phyloP scores from a whole-genome alignment of 2,888 invertebrate species.

The Lithophane ornitopus region DNA sequence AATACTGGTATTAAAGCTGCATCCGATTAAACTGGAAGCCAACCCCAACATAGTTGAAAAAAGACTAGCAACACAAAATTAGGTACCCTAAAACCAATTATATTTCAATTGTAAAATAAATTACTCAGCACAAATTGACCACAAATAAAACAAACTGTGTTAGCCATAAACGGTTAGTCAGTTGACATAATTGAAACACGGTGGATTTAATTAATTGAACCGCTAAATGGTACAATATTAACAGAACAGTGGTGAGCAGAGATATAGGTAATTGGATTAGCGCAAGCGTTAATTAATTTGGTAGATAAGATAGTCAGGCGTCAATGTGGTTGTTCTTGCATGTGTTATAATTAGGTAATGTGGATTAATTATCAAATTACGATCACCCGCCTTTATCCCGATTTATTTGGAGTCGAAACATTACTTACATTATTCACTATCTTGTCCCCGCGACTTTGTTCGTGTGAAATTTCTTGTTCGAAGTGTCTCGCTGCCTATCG shows the following conservation, averaged over 20 bases:
- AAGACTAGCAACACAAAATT: too few species aligned
- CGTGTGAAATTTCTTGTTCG: too few species aligned
- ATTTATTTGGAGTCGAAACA: too few species aligned
- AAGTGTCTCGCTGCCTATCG: too few species aligned
- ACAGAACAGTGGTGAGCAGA: constrained; percentile 3
- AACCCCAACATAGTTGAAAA: too few species aligned
- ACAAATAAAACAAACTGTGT: background rate
- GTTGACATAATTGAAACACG: constrained; percentile 22
- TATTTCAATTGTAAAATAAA: background rate
- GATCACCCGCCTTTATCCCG: too few species aligned
- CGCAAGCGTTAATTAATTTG: constrained; percentile 23
- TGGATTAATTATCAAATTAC: background rate
- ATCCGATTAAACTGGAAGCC: too few species aligned
- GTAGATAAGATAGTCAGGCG: background rate
- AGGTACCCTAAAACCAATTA: background rate
- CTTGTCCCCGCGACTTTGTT: too few species aligned
- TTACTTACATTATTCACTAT: too few species aligned
- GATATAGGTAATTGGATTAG: constrained; percentile 27
- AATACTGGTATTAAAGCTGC: too few species aligned
- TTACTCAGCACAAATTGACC: background rate
- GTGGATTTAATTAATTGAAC: constrained; percentile 41
- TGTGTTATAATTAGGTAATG: background rate
- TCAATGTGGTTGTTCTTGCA: background rate
- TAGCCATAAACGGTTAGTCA: constrained; percentile 10
- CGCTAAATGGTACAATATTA: constrained; percentile 42